Evolutionary conservation across 1,140 invertebrate species (phyloP).

Genomic region (Procambarus virginalis): DNA sequence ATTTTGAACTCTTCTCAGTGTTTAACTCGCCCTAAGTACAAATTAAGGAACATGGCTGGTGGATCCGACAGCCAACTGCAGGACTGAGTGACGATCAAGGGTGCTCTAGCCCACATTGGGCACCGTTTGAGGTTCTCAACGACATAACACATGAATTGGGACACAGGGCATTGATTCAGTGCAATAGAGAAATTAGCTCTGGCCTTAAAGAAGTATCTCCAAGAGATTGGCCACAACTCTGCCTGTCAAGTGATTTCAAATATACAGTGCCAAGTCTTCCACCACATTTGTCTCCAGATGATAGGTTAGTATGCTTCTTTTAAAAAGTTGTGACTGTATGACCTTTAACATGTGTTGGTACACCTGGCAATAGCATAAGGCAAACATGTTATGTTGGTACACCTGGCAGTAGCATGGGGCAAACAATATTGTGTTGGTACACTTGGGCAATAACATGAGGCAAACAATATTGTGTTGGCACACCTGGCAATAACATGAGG

Average conservation of each 20-base stretch:
- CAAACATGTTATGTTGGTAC: too few relatives aligned
- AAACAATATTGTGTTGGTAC: too few relatives aligned
- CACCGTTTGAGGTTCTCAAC: neutral
- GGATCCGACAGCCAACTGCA: conserved; percentile 6
- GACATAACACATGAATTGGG: neutral
- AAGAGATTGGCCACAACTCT: conserved; percentile 28
- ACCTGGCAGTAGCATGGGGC: too few relatives aligned
- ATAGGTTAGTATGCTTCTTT: neutral
- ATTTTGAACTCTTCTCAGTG: conserved; percentile 12
- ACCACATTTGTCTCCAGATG: neutral
- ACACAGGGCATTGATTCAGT: conserved; percentile 15
- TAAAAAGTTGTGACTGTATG: too few relatives aligned
- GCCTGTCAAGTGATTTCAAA: neutral
- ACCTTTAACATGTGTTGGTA: neutral
- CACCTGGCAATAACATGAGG: too few relatives aligned
- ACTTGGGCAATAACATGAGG: too few relatives aligned
- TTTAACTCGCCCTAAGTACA: neutral
- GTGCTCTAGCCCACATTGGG: neutral
- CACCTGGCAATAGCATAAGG: too few relatives aligned
- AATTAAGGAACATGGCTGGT: conserved; percentile 17
- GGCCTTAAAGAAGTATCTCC: neutral
- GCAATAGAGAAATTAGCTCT: conserved; percentile 4
- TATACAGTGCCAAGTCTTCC: neutral
- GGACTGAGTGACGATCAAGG: conserved; percentile 1
- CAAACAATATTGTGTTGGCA: too few relatives aligned